Evolutionary conservation across 2,113 vertebrate species (phyloP).

Genomic region (Delphinapterus leucas): DNA sequence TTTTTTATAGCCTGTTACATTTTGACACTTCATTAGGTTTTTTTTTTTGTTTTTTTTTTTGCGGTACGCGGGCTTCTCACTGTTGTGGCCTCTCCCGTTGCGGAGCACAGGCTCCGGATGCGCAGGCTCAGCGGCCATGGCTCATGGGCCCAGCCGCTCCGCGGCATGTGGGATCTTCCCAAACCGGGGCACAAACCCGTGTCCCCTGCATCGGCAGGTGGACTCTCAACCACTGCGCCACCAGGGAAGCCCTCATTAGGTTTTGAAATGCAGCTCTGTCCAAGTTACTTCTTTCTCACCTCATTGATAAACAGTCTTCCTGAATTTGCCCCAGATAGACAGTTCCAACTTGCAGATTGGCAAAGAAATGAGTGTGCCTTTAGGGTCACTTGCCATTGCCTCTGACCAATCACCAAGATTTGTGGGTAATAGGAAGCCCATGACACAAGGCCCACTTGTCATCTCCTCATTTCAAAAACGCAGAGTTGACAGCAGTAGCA

Average conservation of each 20-base stretch:
- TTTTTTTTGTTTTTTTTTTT: no score
- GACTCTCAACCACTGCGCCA: no score
- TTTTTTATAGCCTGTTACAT: background rate
- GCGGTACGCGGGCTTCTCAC: no score
- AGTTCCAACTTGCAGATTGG: background rate
- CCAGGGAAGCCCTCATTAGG: background rate
- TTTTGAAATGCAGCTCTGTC: conserved; percentile 27
- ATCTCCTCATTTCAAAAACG: background rate
- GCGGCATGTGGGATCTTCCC: no score
- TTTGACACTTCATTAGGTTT: background rate
- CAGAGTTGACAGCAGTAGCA: background rate
- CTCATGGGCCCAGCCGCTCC: no score
- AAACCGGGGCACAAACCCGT: no score
- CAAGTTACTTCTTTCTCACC: background rate
- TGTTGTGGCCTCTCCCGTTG: no score
- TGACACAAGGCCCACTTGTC: background rate
- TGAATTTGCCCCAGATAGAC: conserved; percentile 9
- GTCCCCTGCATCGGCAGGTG: no score
- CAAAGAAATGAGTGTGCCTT: background rate
- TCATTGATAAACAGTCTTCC: background rate
- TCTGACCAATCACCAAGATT: background rate
- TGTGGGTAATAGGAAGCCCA: conserved; percentile 13
- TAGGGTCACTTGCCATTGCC: background rate
- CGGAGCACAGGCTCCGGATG: no score
- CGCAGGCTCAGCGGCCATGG: no score